Evolutionary conservation across 2,797 vertebrate genomes (phyloP).

Genomic region (Emydoidea blandingii): DNA sequence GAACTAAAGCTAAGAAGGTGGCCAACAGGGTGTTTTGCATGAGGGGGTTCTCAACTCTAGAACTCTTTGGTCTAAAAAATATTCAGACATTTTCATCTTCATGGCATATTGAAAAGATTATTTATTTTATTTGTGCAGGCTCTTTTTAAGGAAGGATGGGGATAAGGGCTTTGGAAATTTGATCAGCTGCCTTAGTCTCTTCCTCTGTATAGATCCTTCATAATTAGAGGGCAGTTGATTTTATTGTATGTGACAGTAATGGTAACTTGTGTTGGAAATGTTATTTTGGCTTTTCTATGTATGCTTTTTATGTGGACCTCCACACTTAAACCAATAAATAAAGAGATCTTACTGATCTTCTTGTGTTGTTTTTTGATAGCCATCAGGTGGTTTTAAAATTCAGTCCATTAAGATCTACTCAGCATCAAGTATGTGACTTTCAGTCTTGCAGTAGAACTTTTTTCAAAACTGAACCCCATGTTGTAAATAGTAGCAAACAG

Average conservation of each 20-base stretch:
- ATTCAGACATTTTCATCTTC: background rate
- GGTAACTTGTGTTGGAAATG: background rate
- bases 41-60: background rate
- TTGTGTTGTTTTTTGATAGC: background rate
- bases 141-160: background rate
- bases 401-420: background rate
- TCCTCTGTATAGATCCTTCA: background rate
- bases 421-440: background rate
- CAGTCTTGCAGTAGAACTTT: background rate
- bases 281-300: background rate
- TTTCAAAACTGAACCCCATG: background rate
- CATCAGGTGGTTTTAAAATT: background rate
- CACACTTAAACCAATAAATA: background rate
- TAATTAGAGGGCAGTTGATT: background rate
- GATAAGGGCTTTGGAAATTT: background rate
- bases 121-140: background rate
- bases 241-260: background rate
- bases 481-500: background rate
- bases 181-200: background rate
- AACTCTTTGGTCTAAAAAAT: background rate
- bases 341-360: background rate
- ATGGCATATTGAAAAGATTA: background rate
- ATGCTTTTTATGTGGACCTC: background rate
- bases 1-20: background rate
- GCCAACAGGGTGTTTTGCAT: background rate